These are phyloP conservation scores for Arrhamphus sclerolepis DNA, from an alignment of 2,797 vertebrate genomes.

Conservation along the genomic window DNA sequence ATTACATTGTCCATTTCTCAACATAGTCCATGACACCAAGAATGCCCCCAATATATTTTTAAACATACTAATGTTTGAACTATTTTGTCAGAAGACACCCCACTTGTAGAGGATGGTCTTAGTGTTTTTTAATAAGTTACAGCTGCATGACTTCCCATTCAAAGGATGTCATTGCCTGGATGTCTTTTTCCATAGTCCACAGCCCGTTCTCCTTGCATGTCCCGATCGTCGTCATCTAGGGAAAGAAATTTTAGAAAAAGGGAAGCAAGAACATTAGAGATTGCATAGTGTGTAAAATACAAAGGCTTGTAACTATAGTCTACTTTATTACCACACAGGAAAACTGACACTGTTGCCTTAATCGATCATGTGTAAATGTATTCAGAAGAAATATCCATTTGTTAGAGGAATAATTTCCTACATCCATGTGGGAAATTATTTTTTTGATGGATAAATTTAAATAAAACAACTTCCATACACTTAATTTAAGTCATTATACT, in stretches of 20 bases:
- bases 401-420: too few relatives aligned
- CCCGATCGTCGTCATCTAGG: conserved; percentile 93
- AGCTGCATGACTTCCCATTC: conserved; percentile 48
- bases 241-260: conserved; percentile 36
- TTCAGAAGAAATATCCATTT: too few relatives aligned
- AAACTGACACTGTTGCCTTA: background rate
- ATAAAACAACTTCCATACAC: background rate
- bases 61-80: conserved; percentile 48
- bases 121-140: conserved; percentile 37
- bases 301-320: background rate
- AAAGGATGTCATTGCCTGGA: conserved; percentile 89
- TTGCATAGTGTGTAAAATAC: background rate
- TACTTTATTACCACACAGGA: background rate
- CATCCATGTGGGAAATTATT: background rate
- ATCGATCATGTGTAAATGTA: background rate
- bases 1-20: conserved; percentile 58
- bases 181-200: conserved; percentile 91
- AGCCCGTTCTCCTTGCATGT: conserved; percentile 89
- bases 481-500: too few relatives aligned
- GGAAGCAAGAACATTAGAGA: conserved; percentile 30
- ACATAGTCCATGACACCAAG: conserved; percentile 59
- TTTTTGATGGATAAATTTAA: background rate
- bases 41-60: conserved; percentile 42
- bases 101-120: conserved; percentile 34
- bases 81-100: conserved; percentile 44